phyloP scores from a whole-genome alignment of 1,140 invertebrate genomes.

The Amyelois transitella region DNA sequence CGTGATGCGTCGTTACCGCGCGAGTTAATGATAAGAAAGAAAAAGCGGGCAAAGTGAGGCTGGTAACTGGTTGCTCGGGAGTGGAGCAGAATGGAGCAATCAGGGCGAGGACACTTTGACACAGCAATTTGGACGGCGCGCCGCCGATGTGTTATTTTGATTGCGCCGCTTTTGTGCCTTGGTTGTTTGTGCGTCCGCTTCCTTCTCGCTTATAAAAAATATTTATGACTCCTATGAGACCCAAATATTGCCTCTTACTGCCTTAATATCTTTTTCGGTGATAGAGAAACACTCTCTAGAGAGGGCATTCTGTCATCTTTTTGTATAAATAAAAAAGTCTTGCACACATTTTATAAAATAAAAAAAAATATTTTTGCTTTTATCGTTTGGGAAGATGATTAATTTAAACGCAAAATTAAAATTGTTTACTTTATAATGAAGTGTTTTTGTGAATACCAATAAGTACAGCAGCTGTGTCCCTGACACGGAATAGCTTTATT shows the following conservation, averaged over 20 bases:
- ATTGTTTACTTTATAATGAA: too few species aligned
- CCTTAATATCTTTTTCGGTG: slow-evolving; percentile 26
- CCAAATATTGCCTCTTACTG: slow-evolving; percentile 23
- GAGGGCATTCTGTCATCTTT: slow-evolving; percentile 2
- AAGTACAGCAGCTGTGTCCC: background rate
- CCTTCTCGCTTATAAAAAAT: slow-evolving; percentile 37
- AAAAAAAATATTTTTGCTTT: background rate
- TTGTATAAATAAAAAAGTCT: slow-evolving; percentile 3
- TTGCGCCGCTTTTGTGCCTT: slow-evolving; percentile 49
- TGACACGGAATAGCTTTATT: slow-evolving; percentile 4
- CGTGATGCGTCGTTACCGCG: background rate
- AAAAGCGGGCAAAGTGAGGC: slow-evolving; percentile 44
- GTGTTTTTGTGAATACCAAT: too few species aligned
- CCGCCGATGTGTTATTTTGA: slow-evolving; percentile 65
- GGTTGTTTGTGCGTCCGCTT: slow-evolving; percentile 33
- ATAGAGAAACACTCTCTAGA: slow-evolving; percentile 14
- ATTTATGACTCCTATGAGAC: slow-evolving; percentile 36
- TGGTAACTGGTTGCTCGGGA: slow-evolving; percentile 35
- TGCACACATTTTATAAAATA: background rate
- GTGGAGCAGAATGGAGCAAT: slow-evolving; percentile 65
- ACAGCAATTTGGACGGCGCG: slow-evolving; percentile 64
- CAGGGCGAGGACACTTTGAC: slow-evolving; percentile 67
- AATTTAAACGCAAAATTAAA: too few species aligned
- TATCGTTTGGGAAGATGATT: background rate
- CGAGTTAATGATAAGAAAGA: slow-evolving; percentile 47